A percentile compares a stretch with the other conserved stretches of the same genome.
phyloP scores from a whole-genome alignment of 1,140 invertebrate genomes.

The Cyclargus thomasi region DNA sequence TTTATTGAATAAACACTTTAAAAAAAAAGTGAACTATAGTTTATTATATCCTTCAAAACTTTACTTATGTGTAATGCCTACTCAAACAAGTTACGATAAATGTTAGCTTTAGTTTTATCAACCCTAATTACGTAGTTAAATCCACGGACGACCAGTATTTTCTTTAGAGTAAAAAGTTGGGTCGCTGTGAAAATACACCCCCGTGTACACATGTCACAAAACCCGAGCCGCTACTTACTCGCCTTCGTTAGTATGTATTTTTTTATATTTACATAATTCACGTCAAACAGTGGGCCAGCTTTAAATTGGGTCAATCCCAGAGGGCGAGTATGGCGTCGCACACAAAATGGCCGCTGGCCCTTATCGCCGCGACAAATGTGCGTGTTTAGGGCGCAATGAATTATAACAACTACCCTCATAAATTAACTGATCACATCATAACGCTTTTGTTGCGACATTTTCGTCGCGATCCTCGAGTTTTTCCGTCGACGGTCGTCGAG shows the following conservation, averaged over 20 bases:
- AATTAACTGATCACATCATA: conserved; percentile 46
- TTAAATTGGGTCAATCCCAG: conserved; percentile 32
- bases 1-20: no score
- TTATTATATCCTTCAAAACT: no score
- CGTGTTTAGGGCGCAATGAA: conserved; percentile 38
- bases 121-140: conserved; percentile 4
- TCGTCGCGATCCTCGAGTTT: conserved; percentile 12
- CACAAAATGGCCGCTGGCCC: conserved; percentile 29
- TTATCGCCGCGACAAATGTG: conserved; percentile 44
- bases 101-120: background rate
- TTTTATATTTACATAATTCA: conserved; percentile 25
- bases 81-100: background rate
- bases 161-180: background rate
- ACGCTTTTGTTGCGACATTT: conserved; percentile 21
- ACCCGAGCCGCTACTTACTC: background rate
- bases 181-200: conserved; percentile 5
- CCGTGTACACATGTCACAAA: conserved; percentile 2
- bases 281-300: conserved; percentile 24
- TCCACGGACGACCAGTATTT: background rate
- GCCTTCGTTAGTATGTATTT: conserved; percentile 13
- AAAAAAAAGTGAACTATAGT: no score
- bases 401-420: conserved; percentile 40
- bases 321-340: conserved; percentile 26
- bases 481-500: background rate
- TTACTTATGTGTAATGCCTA: no score